Base-by-base conservation (phyloP, 1,140 invertebrate genomes). In the Ooceraea biroi region DNA sequence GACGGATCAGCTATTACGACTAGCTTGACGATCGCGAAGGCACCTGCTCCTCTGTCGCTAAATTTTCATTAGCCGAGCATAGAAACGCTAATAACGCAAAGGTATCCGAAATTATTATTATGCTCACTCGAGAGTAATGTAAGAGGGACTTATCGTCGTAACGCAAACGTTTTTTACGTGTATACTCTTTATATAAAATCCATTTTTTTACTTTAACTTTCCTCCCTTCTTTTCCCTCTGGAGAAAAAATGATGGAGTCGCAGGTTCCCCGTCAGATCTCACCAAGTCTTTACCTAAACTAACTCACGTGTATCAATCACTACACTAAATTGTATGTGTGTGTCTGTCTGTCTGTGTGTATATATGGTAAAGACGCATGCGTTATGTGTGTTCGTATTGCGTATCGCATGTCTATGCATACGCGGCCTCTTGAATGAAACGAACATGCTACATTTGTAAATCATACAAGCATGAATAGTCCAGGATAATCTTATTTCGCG, bases 21-120 rank as follows among this genome's bases (percentile, higher is more conserved):
- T 91, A 90, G 85, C 83, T 89, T 87, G 68, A 88, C 77, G 82
- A 91, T 89, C 69, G 77, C 27, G 82, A 86, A 89, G 87, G 83
- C 87, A 88, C 83, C 87, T 88, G 73, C 83, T 76, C 73, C 68
- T 73, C 58, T 85, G 46, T 52, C 14, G 2, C 12, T 69, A 80
- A 71, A 46, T 27, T 58, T 58, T 44, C 14, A 27, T 52, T 36
- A 52, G 17, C 7, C 68, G 19, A 25, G 19, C 8, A 78, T 44
- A 14, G 19, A n/a, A 50, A 55, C 17, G 4, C 52, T 44, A 57
- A 36, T 44, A 27, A 69, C n/a, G 27, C 14, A 65, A 36, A 61
- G 14, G 27, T 66, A 55, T 41, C 52, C 36, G 19, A 77, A 77
- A 66, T 76, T 63, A 74, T 76, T 63, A 74, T 61, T 60, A 25